Evolutionary conservation across 2,113 vertebrate species (phyloP), one percentile per base, ranked within the genome.

Genomic region (Muntiacus muntjak): DNA sequence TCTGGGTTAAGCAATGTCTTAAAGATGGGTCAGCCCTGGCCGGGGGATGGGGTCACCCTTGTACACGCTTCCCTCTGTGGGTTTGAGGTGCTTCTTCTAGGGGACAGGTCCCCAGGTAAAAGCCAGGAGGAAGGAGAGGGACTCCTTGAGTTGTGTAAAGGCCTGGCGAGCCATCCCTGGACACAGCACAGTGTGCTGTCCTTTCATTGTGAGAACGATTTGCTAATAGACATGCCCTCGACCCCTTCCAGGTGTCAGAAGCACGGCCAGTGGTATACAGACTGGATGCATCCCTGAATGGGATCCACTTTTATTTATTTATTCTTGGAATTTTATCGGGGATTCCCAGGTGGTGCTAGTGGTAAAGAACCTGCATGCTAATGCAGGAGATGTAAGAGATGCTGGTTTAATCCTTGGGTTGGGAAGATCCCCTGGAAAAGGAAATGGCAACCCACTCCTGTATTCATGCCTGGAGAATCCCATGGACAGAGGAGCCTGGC

Each of bases 1-100:
- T 57, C 52, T n/a, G 78, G 26, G 7, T 85, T 57, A 74, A 43
- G 64, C 13, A 4, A 6, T 25, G 60, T 81, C 96, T 86, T 57
- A 62, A 23, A 28, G 50, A 16, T 67, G 2, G 28, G 2, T 85
- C 62, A 33, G 28, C 36, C 16, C 30, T 33, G 14, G 13, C n/a
- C 0, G 0, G 28, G n/a, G 7, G 1, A 30, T 2, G 16, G 45
- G 16, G 9, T 58, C 19, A 16, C 13, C 83, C 17, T 58, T 21
- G 5, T 55, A 11, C 33, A 23, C 13, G 40, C 64, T 87, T 90
- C 4, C 4, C 60, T 26, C 30, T 45, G 25, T 83, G 55, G 62
- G 13, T 58, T 10, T 17, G 36, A 62, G 7, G 4, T 28, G 40
- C 19, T 19, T 30, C 3, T 50, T 62, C 16, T 30, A 58, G 43